Percentiles rank a stretch among this genome's conserved stretches.
These are phyloP conservation scores for Ptychodera flava DNA, from an alignment of 35 echinoderm and acorn worm genomes.

Conservation along the genomic window DNA sequence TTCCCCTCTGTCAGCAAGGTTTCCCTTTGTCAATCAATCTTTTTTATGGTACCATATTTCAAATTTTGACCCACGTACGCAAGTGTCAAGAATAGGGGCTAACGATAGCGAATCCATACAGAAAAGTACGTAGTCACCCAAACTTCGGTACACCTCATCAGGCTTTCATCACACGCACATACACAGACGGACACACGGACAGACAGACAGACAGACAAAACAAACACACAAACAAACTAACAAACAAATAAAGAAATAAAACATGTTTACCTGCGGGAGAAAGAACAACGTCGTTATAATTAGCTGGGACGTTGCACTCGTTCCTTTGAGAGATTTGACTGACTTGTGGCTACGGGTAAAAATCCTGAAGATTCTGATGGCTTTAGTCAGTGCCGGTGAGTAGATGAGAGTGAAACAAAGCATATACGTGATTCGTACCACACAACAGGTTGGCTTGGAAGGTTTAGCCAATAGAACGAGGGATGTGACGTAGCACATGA, in stretches of 20 bases:
- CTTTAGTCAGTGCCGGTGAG: slow-evolving; percentile 26
- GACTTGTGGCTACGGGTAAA: slow-evolving; percentile 17
- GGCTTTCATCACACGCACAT: no score
- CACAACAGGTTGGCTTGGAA: background rate
- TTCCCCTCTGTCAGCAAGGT: no score
- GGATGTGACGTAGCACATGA: background rate
- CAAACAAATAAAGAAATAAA: slow-evolving; percentile 1
- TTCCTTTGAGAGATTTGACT: background rate
- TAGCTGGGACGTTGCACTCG: slow-evolving; percentile 8
- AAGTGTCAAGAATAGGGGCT: no score
- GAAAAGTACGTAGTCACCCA: no score
- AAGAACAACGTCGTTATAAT: slow-evolving; percentile 4
- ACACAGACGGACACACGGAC: no score
- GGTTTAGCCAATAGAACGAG: slow-evolving; percentile 7
- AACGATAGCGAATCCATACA: no score
- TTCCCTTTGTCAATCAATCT: no score
- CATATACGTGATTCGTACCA: background rate
- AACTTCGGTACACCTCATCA: no score
- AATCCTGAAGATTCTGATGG: slow-evolving; percentile 27
- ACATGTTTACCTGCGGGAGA: slow-evolving; percentile 16
- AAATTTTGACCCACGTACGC: no score
- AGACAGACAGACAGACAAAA: no score
- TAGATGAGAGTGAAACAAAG: slow-evolving; percentile 18
- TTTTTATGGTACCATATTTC: no score
- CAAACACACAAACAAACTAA: no score